phyloP scores from a whole-genome alignment of 2,888 invertebrate species.

The Lutraria lutraria region DNA sequence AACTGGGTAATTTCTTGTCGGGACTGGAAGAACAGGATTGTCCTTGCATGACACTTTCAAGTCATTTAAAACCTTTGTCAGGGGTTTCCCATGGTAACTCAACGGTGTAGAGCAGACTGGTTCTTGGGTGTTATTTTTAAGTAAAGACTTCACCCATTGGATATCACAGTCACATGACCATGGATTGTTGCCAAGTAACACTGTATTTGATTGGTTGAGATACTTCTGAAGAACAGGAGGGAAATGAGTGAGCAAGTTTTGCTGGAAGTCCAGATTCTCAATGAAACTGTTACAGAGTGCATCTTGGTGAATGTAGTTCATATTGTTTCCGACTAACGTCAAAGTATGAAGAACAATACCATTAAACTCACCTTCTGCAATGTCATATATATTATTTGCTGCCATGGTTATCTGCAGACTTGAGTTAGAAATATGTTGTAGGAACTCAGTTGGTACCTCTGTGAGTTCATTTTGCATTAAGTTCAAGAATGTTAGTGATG shows the following conservation, averaged over 20 bases:
- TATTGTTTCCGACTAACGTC: slow-evolving; percentile 67
- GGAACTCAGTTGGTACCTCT: slow-evolving; percentile 64
- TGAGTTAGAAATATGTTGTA: slow-evolving; percentile 61
- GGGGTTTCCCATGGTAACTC: slow-evolving; percentile 55
- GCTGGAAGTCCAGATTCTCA: slow-evolving; percentile 63
- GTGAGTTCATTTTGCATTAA: slow-evolving; percentile 70
- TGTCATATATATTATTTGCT: slow-evolving; percentile 65
- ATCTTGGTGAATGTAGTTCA: slow-evolving; percentile 61
- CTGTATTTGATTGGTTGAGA: slow-evolving; percentile 59
- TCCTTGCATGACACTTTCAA: slow-evolving; percentile 62
- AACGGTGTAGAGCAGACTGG: slow-evolving; percentile 69
- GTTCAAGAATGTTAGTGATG: slow-evolving; percentile 67
- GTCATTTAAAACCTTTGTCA: slow-evolving; percentile 58
- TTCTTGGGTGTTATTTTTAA: slow-evolving; percentile 38
- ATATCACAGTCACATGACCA: slow-evolving; percentile 78
- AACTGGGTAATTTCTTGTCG: slow-evolving; percentile 48
- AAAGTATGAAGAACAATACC: slow-evolving; percentile 64
- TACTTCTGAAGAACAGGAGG: slow-evolving; percentile 66
- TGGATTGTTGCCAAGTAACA: slow-evolving; percentile 67
- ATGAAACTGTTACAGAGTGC: slow-evolving; percentile 72
- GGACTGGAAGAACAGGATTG: slow-evolving; percentile 64
- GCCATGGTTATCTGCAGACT: slow-evolving; percentile 57
- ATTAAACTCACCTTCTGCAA: slow-evolving; percentile 55
- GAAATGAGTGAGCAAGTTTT: slow-evolving; percentile 68
- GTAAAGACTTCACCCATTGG: slow-evolving; percentile 73